These are phyloP conservation scores for Cheilosia soror DNA, from an alignment of 2,888 invertebrate genomes.

Conservation along the genomic window DNA sequence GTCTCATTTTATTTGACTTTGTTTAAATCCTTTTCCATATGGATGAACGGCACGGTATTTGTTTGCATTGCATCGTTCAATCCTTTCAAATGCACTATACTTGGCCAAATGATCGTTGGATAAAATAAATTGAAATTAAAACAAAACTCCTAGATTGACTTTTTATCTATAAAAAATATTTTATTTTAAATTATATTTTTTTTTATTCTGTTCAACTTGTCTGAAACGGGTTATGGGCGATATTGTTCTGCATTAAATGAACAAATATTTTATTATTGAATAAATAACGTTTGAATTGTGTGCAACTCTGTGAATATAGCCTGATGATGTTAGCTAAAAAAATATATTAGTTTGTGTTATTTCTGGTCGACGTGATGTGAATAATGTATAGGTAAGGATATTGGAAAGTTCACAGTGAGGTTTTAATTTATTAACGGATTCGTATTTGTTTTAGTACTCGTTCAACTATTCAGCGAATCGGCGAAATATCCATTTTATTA, in stretches of 20 bases:
- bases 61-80: slow-evolving; percentile 1
- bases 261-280: slow-evolving; percentile 43
- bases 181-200: not conserved
- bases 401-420: too few relatives aligned
- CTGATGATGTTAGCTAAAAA: slow-evolving; percentile 51
- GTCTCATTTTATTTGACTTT: not conserved
- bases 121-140: slow-evolving; percentile 39
- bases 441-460: too few relatives aligned
- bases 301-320: not conserved
- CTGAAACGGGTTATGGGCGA: slow-evolving; percentile 33
- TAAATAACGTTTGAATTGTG: slow-evolving; percentile 44
- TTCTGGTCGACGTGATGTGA: not conserved
- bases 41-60: not conserved
- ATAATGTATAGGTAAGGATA: not conserved
- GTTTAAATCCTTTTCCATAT: slow-evolving; percentile 12
- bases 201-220: slow-evolving; percentile 34
- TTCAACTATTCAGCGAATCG: too few relatives aligned
- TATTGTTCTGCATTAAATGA: slow-evolving; percentile 22
- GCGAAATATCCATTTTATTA: too few relatives aligned
- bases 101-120: slow-evolving; percentile 1
- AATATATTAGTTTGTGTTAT: slow-evolving; percentile 37
- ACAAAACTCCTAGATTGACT: slow-evolving; percentile 3
- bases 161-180: slow-evolving; percentile 17
- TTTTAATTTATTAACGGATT: too few relatives aligned
- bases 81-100: not conserved